phyloP scores from a whole-genome alignment of 2,113 vertebrate species.

The Myrmecobius fasciatus region DNA sequence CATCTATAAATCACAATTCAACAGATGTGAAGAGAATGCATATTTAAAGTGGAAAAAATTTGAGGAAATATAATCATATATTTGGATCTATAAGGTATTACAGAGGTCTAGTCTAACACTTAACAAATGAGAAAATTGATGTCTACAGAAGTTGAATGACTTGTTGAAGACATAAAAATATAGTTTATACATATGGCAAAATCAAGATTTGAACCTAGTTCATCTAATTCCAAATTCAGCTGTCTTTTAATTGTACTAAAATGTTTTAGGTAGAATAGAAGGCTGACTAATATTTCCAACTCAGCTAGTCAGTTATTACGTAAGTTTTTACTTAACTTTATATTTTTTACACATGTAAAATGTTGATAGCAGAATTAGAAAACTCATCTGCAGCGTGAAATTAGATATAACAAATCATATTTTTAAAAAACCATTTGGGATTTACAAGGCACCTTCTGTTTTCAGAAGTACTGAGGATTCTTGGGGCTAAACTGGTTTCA shows the following conservation, averaged over 20 bases:
- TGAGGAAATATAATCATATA: constrained; percentile 7
- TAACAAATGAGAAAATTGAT: background rate
- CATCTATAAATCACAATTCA: background rate
- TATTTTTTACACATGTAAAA: constrained; percentile 57
- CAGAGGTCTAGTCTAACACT: background rate
- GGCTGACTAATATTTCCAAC: constrained; percentile 41
- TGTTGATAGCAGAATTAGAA: constrained; percentile 50
- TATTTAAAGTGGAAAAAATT: background rate
- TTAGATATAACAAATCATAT: background rate
- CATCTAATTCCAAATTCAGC: background rate
- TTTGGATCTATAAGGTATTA: background rate
- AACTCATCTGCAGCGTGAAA: constrained; percentile 50
- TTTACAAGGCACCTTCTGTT: constrained; percentile 10
- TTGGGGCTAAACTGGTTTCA: constrained; percentile 5
- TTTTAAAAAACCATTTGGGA: background rate
- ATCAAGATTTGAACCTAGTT: background rate
- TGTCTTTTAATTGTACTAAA: background rate
- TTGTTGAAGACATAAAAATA: background rate
- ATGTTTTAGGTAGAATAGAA: constrained; percentile 33
- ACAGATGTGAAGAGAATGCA: background rate
- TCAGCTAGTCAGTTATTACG: background rate
- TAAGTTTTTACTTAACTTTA: constrained; percentile 24
- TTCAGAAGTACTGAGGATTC: background rate
- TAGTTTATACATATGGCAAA: background rate
- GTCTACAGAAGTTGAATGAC: background rate